These are phyloP conservation scores for Carcina quercana DNA, from an alignment of 2,888 invertebrate genomes.

Conservation along the genomic window DNA sequence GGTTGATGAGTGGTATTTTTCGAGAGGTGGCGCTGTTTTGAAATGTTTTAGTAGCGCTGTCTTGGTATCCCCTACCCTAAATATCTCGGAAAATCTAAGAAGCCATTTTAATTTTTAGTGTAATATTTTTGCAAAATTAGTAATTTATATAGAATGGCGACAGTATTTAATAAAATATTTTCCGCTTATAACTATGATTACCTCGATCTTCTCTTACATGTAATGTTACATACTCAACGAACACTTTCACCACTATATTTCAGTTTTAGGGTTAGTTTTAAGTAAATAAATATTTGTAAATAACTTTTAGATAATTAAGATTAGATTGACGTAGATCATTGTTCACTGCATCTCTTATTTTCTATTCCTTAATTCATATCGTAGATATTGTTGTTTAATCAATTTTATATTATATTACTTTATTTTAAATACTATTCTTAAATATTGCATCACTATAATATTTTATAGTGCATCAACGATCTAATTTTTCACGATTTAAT, in stretches of 20 bases:
- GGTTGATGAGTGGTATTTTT: neutral
- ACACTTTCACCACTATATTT: neutral
- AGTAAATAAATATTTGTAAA: slow-evolving; percentile 21
- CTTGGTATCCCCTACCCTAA: too few relatives aligned
- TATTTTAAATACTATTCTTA: too few relatives aligned
- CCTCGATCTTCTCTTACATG: slow-evolving; percentile 64
- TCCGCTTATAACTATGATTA: slow-evolving; percentile 48
- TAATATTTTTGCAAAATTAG: neutral
- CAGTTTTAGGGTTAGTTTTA: slow-evolving; percentile 12
- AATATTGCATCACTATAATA: too few relatives aligned
- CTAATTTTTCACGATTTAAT: too few relatives aligned
- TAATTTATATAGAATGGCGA: neutral
- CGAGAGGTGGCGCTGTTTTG: too few relatives aligned
- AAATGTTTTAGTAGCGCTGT: neutral
- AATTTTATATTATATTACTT: too few relatives aligned
- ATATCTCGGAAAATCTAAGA: slow-evolving; percentile 2
- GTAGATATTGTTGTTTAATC: too few relatives aligned
- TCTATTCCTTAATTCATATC: too few relatives aligned
- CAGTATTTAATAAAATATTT: slow-evolving; percentile 1
- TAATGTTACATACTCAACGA: slow-evolving; percentile 18
- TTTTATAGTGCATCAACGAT: too few relatives aligned
- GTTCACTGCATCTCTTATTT: too few relatives aligned
- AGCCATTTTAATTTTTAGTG: slow-evolving; percentile 5
- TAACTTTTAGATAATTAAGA: slow-evolving; percentile 34
- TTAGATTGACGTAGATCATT: slow-evolving; percentile 69